A percentile compares a stretch with the other conserved stretches of the same genome.
Evolutionary conservation across 2,797 vertebrate genomes (phyloP).

Genomic region (Microchirus variegatus): DNA sequence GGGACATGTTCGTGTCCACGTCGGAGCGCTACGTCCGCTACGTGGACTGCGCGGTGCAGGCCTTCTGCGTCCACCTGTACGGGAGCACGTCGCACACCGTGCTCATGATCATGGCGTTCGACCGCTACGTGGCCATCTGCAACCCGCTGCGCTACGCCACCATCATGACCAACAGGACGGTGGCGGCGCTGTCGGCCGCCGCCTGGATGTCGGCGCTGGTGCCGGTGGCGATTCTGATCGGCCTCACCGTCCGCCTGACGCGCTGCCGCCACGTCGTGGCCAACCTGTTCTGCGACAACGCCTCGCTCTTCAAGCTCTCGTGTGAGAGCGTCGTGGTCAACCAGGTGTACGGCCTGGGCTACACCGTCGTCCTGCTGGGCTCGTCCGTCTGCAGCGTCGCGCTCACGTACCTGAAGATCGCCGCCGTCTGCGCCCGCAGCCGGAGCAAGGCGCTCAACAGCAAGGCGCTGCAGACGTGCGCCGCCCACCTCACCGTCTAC

Average conservation of each 20-base stretch:
- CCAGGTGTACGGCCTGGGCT: slow-evolving; percentile 76
- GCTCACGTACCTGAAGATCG: slow-evolving; percentile 64
- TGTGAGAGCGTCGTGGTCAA: slow-evolving; percentile 80
- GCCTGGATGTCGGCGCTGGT: slow-evolving; percentile 61
- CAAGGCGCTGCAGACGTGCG: slow-evolving; percentile 43
- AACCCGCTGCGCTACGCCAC: slow-evolving; percentile 77
- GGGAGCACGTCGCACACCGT: slow-evolving; percentile 79
- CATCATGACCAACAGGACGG: slow-evolving; percentile 71
- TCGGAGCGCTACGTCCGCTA: slow-evolving; percentile 77
- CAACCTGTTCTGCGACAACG: slow-evolving; percentile 84
- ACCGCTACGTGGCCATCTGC: slow-evolving; percentile 86
- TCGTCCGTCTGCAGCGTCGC: slow-evolving; percentile 61
- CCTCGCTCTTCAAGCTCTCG: slow-evolving; percentile 83
- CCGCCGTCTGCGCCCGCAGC: slow-evolving; percentile 30
- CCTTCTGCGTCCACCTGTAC: slow-evolving; percentile 82
- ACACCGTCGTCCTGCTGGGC: slow-evolving; percentile 64
- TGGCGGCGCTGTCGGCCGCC: slow-evolving; percentile 60
- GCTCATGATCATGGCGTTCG: slow-evolving; percentile 85
- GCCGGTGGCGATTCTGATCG: slow-evolving; percentile 70
- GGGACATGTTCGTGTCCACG: slow-evolving; percentile 68
- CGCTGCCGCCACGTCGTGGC: slow-evolving; percentile 76
- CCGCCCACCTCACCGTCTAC: slow-evolving; percentile 38
- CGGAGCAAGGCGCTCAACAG: slow-evolving; percentile 52
- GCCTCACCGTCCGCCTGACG: slow-evolving; percentile 72
- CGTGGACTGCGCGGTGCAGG: slow-evolving; percentile 77